Conservation (phyloP, 1,140 invertebrate species). For the Caenorhabditis briggsae region DNA sequence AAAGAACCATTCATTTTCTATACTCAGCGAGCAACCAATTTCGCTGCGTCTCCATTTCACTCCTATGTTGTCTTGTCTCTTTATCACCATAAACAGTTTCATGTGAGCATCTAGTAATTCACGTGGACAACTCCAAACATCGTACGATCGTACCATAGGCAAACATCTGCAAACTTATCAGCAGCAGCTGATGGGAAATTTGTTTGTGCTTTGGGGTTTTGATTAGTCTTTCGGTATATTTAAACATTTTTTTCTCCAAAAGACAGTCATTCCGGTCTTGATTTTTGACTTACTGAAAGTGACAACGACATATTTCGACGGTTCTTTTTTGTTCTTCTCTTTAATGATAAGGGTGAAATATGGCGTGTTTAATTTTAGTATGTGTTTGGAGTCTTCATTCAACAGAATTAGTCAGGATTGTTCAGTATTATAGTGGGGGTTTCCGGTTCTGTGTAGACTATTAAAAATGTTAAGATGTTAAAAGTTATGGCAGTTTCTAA, state of each 20-base stretch:
- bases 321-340: not conserved
- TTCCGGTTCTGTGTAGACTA: not conserved
- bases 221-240: not conserved
- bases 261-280: not conserved
- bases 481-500: too few relatives aligned
- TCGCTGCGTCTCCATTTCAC: constrained; percentile 7
- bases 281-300: not conserved
- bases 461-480: too few relatives aligned
- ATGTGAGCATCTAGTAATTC: not conserved
- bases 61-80: not conserved
- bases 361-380: constrained; percentile 9
- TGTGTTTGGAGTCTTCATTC: not conserved
- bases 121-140: constrained; percentile 53
- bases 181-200: constrained; percentile 7
- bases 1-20: not conserved
- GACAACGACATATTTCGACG: not conserved
- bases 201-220: constrained; percentile 41
- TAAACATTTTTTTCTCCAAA: not conserved
- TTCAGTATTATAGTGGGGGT: not conserved
- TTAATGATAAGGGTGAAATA: not conserved
- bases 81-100: constrained; percentile 2
- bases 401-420: not conserved
- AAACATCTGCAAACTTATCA: constrained; percentile 32
- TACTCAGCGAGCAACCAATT: constrained; percentile 31
- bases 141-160: constrained; percentile 49